phyloP scores from a whole-genome alignment of 2,888 invertebrate genomes.

The Eurois occulta region DNA sequence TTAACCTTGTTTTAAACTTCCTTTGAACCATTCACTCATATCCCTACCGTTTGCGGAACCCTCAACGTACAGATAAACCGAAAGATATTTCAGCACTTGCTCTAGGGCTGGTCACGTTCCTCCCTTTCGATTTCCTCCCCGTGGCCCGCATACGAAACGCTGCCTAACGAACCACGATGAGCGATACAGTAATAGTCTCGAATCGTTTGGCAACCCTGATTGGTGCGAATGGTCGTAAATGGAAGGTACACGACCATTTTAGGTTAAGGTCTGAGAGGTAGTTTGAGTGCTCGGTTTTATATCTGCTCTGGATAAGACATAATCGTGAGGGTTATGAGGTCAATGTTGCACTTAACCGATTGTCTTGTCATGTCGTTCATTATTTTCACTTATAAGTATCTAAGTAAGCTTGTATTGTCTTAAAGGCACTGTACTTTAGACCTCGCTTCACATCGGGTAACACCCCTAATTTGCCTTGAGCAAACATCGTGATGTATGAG shows the following conservation, averaged over 20 bases:
- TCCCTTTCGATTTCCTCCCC: conserved; percentile 14
- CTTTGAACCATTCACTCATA: not conserved
- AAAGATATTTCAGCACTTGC: conserved; percentile 21
- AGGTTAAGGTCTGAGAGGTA: conserved; percentile 10
- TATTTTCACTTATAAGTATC: not conserved
- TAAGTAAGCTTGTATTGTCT: not conserved
- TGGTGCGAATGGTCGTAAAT: conserved; percentile 39
- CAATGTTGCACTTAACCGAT: not conserved
- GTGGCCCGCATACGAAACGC: conserved; percentile 43
- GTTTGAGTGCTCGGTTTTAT: conserved; percentile 26
- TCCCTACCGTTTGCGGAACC: not conserved
- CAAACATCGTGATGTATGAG: not conserved
- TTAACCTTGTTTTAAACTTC: conserved; percentile 6
- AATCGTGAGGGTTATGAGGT: conserved; percentile 15
- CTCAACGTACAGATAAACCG: not conserved
- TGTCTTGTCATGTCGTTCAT: not conserved
- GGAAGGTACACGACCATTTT: conserved; percentile 16
- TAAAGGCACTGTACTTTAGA: not conserved
- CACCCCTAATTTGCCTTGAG: not conserved
- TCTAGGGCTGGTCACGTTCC: conserved; percentile 32
- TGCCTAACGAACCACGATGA: conserved; percentile 15
- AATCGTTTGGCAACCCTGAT: conserved; percentile 30
- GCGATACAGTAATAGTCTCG: conserved; percentile 19
- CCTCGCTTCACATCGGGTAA: not conserved
- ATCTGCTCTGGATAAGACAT: not conserved